Evolutionary conservation across 2,797 vertebrate species (phyloP), one percentile per base, ranked within the genome.

Genomic region (Hapalemur alaotrensis): DNA sequence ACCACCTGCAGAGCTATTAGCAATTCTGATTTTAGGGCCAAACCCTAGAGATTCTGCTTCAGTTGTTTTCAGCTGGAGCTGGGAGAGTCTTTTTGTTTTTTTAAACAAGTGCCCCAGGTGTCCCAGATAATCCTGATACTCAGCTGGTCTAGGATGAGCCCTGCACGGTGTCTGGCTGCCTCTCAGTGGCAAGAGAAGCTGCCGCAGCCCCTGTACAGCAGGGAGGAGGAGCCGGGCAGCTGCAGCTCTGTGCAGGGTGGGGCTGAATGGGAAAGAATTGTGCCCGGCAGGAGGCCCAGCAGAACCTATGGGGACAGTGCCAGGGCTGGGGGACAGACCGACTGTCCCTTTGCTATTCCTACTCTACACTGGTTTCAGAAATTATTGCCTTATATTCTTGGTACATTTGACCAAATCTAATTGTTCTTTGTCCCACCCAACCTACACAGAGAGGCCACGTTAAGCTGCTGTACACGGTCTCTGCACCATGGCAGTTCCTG

Each of bases 171-270:
- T 43, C 50, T 50, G 11, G 2, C 43, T 43, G 18, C 43, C 30
- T 54, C 52, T 61, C 17, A 15, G 69, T 35, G 43, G 43, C 2
- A 63, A 9, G 32, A 54, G 82, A 52, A 87, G 69, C 82, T 70
- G 82, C 81, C 0, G 0, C 8, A 4, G 3, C 61, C 38, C 61
- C 23, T 4, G 10, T 7, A 1, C 5, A 9, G 50, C 59, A 35
- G 50, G 23, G 41, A 43, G 13, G 23, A 50, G 10, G 13, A 43
- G n/a, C 81, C 11, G 12, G 7, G 28, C 76, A 59, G 17, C 72
- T 32, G 32, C 46, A 65, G 46, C 32, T 12, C 59, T 35, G 23
- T 50, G 5, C 12, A 15, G 23, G 91, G 3, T 46, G 41, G 3
- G 1, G 72, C 38, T 2, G 5, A 50, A 20, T 1, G 6, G 22